phyloP scores from a whole-genome alignment of 1,140 invertebrate genomes.

The Pseudomyrmex sp. region DNA sequence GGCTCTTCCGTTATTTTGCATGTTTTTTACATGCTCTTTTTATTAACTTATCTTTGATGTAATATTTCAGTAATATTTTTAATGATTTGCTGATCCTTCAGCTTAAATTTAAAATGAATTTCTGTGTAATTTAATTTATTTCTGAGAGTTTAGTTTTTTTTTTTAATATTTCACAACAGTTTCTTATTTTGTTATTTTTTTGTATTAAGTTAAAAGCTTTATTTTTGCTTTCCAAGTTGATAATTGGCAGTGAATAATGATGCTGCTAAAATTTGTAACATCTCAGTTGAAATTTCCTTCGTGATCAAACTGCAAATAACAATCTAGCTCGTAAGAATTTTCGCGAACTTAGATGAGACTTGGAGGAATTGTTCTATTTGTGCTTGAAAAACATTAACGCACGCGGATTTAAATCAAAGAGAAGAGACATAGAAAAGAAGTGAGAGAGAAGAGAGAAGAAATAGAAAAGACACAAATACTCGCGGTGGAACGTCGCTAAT shows the following conservation, averaged over 20 bases:
- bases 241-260: constrained; percentile 17
- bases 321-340: constrained; percentile 38
- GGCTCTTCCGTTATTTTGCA: constrained; percentile 19
- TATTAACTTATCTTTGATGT: neutral
- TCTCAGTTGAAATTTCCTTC: constrained; percentile 33
- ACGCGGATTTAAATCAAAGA: constrained; percentile 20
- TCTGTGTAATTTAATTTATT: constrained; percentile 9
- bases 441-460: neutral
- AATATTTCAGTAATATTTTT: constrained; percentile 40
- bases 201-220: neutral
- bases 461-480: constrained; percentile 1
- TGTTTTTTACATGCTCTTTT: constrained; percentile 12
- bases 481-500: constrained; percentile 51
- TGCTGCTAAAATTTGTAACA: constrained; percentile 17
- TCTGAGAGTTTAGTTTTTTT: neutral
- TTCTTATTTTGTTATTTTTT: neutral
- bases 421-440: neutral
- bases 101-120: neutral
- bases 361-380: constrained; percentile 36
- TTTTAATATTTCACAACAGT: constrained; percentile 17
- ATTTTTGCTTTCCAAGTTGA: constrained; percentile 24
- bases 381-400: constrained; percentile 37
- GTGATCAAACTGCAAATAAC: constrained; percentile 49
- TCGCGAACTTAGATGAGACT: constrained; percentile 38
- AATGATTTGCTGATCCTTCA: neutral